Base-by-base conservation (phyloP, 1,140 invertebrate genomes). In the Drosophila grimshawi region DNA sequence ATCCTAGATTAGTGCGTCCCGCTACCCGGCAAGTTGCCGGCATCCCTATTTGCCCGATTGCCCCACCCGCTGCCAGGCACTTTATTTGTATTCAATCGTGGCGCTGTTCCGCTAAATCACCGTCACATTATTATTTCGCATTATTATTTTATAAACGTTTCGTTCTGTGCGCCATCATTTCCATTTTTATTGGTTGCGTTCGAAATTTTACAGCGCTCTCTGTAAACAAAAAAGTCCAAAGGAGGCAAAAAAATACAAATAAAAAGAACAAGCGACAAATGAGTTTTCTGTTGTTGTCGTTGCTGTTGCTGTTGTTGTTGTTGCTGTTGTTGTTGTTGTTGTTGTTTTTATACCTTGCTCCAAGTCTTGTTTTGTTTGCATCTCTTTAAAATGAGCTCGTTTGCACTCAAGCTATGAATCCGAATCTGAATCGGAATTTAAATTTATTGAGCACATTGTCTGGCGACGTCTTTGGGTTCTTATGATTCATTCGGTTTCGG, bases 81-180 rank as follows among this genome's bases (percentile, higher is more conserved):
- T 89, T 89, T 89, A 91, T 91, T 91, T 91, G 86, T 91, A 91
- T 91, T 91, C 90, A 91, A 91, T 91, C 78, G 90, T 76, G 90
- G 76, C 80, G 80, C 80, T 86, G 63, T 91, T 89, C 86, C 85
- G 77, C 81, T 91, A 91, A 91, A 91, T 91, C 90, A 90, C 89
- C 89, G 81, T 82, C 86, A 86, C 86, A 90, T 90, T 90, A 90
- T 90, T 90, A 89, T 90, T 90, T 90, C 80, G 74, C 79, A 91
- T 91, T 91, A 91, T 86, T 91, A 91, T 91, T 91, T 91, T 91
- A 89, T 83, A 91, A 91, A 82, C 89, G 85, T 89, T 88, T 75
- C 67, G 74, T 70, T 76, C 52, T 64, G 68, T 74, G 67, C 76
- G 60, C 76, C 81, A 86, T 88, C 81, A 91, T 89, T 91, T 91